A percentile compares a stretch with the other conserved stretches of the same genome.
Evolutionary conservation across 2,113 vertebrate species (phyloP).

Genomic region (Aegithalos caudatus): DNA sequence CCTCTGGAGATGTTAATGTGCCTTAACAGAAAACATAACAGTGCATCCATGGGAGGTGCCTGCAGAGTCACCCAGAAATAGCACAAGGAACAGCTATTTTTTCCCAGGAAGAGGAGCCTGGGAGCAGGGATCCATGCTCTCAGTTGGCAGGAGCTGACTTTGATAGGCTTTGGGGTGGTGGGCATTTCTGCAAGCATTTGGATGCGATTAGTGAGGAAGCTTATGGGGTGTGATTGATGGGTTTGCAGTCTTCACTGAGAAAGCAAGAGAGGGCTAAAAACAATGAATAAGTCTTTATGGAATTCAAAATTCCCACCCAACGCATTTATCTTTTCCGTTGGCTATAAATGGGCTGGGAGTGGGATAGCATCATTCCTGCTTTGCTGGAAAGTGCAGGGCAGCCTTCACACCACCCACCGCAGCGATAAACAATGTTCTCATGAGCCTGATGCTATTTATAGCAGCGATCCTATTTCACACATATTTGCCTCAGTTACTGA

Average conservation of each 20-base stretch:
- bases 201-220: not conserved
- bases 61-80: conserved; percentile 44
- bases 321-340: not conserved
- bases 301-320: conserved; percentile 55
- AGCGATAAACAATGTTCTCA: conserved; percentile 43
- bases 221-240: not conserved
- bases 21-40: conserved; percentile 35
- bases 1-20: conserved; percentile 45
- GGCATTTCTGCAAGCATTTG: not conserved
- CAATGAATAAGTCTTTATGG: conserved; percentile 30
- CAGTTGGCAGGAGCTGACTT: not conserved
- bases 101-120: conserved; percentile 21
- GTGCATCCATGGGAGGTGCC: conserved; percentile 47
- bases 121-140: not conserved
- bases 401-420: conserved; percentile 4
- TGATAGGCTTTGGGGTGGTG: not conserved
- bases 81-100: conserved; percentile 46
- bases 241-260: not conserved
- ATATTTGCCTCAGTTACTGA: conserved; percentile 47
- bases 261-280: not conserved
- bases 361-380: not conserved
- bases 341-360: not conserved
- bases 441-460: conserved; percentile 53
- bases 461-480: conserved; percentile 55
- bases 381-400: conserved; percentile 27